Evolutionary conservation across 1,140 invertebrate species (phyloP).

Genomic region (Stenopsyche tienmushanensis): DNA sequence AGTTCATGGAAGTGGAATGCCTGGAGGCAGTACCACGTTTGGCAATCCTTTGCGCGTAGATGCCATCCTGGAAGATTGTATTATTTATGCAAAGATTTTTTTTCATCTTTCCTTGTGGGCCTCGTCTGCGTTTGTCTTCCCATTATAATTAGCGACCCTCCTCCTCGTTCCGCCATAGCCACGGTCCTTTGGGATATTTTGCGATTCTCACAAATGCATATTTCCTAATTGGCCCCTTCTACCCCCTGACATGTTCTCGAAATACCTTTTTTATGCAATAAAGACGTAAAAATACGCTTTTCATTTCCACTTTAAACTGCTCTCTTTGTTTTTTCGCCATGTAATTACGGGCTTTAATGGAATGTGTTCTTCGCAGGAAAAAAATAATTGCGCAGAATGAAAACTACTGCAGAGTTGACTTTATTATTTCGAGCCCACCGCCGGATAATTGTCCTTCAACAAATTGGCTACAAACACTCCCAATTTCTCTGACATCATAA

Average conservation of each 20-base stretch:
- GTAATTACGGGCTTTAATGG: constrained; percentile 1
- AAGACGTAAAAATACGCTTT: too few species aligned
- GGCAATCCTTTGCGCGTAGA: constrained; percentile 16
- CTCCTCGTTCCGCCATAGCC: neutral
- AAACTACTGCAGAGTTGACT: too few species aligned
- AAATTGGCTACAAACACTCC: too few species aligned
- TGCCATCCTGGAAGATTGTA: too few species aligned
- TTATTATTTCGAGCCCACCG: too few species aligned
- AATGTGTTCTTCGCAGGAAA: neutral
- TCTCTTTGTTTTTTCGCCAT: neutral
- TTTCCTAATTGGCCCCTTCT: neutral
- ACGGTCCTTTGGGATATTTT: neutral
- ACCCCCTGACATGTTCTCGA: neutral
- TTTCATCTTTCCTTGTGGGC: neutral
- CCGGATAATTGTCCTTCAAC: too few species aligned
- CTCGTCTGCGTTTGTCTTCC: constrained; percentile 6
- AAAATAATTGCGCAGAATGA: too few species aligned
- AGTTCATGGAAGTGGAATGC: constrained; percentile 1
- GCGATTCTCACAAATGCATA: neutral
- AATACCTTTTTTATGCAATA: too few species aligned
- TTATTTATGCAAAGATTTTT: constrained; percentile 20
- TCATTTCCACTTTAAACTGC: neutral
- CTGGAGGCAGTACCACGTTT: constrained; percentile 1
- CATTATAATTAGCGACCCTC: constrained; percentile 10
- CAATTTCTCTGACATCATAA: too few species aligned